A percentile compares a stretch with the other conserved stretches of the same genome.
phyloP scores from a whole-genome alignment of 2,113 vertebrate genomes.

The Oryzias curvinotus region DNA sequence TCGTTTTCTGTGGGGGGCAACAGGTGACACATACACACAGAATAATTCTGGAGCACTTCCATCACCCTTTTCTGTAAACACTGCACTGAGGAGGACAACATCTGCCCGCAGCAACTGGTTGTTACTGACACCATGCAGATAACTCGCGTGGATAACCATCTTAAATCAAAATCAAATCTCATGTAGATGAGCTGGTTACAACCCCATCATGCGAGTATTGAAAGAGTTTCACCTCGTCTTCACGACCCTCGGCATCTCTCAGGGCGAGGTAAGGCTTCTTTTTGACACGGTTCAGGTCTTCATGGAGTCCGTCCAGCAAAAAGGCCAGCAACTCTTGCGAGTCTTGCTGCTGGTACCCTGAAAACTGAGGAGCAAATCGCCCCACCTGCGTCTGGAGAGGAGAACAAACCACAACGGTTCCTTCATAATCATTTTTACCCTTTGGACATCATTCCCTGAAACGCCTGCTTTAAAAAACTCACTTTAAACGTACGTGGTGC shows the following conservation, averaged over 20 bases:
- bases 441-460: background rate
- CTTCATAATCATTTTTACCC: background rate
- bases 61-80: no score
- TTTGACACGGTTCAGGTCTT: conserved; percentile 96
- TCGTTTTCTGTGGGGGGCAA: no score
- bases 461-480: conserved; percentile 33
- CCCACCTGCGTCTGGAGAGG: conserved; percentile 90
- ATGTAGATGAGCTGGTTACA: background rate
- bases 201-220: background rate
- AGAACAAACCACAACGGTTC: background rate
- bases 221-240: conserved; percentile 83
- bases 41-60: no score
- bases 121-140: no score
- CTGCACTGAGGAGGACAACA: no score
- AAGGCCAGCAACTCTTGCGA: conserved; percentile 96
- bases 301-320: conserved; percentile 93
- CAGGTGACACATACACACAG: no score
- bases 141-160: no score
- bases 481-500: conserved; percentile 95
- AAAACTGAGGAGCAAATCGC: conserved; percentile 97
- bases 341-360: conserved; percentile 97
- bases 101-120: no score
- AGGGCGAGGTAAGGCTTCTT: conserved; percentile 95
- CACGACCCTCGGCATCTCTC: conserved; percentile 90
- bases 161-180: background rate